phyloP scores from a whole-genome alignment of 2,113 vertebrate species.

The Halichoerus grypus region DNA sequence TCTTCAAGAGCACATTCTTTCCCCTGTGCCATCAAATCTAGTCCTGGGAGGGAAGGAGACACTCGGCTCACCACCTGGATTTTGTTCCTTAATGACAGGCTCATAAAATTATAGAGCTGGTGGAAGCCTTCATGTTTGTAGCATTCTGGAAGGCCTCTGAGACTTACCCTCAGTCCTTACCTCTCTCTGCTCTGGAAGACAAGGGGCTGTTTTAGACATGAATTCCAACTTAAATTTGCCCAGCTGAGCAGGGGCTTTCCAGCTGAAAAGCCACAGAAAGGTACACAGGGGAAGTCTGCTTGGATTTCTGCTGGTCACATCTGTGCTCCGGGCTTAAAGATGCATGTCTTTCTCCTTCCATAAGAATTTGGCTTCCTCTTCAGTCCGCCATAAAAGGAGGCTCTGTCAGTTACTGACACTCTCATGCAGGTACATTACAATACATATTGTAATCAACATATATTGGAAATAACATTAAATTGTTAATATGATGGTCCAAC shows the following conservation, averaged over 20 bases:
- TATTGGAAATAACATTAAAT: background rate
- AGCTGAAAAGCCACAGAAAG: background rate
- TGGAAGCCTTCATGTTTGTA: background rate
- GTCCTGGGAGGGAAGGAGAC: background rate
- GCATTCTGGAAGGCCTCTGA: background rate
- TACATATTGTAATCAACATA: background rate
- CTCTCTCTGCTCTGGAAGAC: background rate
- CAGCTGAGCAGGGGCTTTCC: background rate
- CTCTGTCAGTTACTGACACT: background rate
- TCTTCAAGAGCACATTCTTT: constrained; percentile 56
- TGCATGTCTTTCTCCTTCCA: background rate
- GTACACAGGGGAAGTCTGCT: background rate
- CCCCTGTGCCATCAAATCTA: background rate
- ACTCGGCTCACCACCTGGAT: constrained; percentile 39
- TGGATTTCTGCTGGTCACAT: background rate
- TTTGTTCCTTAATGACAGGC: constrained; percentile 47
- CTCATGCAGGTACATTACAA: background rate
- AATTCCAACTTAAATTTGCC: background rate
- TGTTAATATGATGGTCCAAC: background rate
- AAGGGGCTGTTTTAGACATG: background rate
- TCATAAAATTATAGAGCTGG: background rate
- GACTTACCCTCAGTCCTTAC: background rate
- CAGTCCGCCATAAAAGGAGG: background rate
- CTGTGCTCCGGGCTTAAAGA: background rate
- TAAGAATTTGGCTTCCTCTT: background rate